phyloP scores from a whole-genome alignment of 2,797 vertebrate species.

The Amazona ochrocephala region DNA sequence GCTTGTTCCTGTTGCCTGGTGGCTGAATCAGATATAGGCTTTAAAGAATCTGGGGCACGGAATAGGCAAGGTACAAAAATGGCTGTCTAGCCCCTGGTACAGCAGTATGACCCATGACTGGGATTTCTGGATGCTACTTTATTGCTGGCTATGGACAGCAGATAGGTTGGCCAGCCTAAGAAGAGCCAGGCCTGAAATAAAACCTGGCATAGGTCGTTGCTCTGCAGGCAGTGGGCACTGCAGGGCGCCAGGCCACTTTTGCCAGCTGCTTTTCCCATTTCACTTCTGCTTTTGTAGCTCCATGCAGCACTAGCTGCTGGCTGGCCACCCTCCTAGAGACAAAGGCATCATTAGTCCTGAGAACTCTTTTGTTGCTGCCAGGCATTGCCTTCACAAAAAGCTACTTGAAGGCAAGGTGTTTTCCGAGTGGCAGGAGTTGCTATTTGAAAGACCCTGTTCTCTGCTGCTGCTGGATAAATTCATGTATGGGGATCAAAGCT shows the following conservation, averaged over 20 bases:
- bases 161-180: background rate
- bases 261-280: background rate
- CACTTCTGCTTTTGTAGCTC: background rate
- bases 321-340: background rate
- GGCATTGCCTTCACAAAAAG: background rate
- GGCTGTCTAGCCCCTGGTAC: background rate
- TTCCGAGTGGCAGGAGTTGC: background rate
- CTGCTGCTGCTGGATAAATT: background rate
- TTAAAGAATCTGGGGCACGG: background rate
- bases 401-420: background rate
- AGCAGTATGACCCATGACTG: rapidly evolving
- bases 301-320: background rate
- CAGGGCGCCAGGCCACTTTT: background rate
- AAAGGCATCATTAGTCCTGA: background rate
- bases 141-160: background rate
- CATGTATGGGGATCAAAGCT: background rate
- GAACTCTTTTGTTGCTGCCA: background rate
- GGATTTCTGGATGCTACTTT: background rate
- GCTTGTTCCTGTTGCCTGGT: background rate
- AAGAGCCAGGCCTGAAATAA: background rate
- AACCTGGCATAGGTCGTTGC: background rate
- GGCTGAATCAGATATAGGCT: background rate
- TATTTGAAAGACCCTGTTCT: background rate
- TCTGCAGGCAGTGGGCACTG: background rate
- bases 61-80: background rate